phyloP scores from a whole-genome alignment of 2,888 invertebrate species.

The Boloria selene region DNA sequence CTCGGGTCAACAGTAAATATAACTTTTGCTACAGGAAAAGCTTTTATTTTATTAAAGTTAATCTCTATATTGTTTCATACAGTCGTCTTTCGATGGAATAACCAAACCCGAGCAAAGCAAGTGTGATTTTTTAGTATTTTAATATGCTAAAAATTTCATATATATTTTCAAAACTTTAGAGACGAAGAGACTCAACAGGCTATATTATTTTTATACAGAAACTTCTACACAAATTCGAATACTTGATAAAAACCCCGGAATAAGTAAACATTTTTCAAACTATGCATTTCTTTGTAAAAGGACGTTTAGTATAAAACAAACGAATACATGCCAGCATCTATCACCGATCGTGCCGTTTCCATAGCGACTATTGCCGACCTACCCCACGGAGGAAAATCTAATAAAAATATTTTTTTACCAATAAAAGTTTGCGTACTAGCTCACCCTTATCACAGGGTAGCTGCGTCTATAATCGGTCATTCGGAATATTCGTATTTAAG shows the following conservation, averaged over 20 bases:
- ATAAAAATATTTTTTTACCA: conserved; percentile 54
- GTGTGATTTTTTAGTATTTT: too few species aligned
- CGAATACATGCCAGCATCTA: conserved; percentile 39
- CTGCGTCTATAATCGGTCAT: conserved; percentile 35
- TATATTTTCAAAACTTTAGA: too few species aligned
- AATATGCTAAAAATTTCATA: too few species aligned
- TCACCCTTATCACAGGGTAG: not conserved
- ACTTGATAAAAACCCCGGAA: not conserved
- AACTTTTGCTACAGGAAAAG: too few species aligned
- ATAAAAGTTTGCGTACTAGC: conserved; percentile 11
- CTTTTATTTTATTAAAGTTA: too few species aligned
- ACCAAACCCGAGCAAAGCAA: too few species aligned
- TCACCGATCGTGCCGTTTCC: conserved; percentile 57
- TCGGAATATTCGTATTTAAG: conserved; percentile 31
- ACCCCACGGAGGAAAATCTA: conserved; percentile 61
- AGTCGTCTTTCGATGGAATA: too few species aligned
- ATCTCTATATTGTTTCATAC: too few species aligned
- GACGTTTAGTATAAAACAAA: conserved; percentile 46
- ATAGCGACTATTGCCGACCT: conserved; percentile 60
- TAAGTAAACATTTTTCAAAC: conserved; percentile 31
- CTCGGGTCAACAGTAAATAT: too few species aligned
- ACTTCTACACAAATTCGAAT: too few species aligned
- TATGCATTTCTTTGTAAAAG: conserved; percentile 33
- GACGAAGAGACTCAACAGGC: too few species aligned
- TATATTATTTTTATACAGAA: too few species aligned